Evolutionary conservation across 92 coral and sea anemone genomes (phyloP).

Genomic region (Pocillopora meandrina): DNA sequence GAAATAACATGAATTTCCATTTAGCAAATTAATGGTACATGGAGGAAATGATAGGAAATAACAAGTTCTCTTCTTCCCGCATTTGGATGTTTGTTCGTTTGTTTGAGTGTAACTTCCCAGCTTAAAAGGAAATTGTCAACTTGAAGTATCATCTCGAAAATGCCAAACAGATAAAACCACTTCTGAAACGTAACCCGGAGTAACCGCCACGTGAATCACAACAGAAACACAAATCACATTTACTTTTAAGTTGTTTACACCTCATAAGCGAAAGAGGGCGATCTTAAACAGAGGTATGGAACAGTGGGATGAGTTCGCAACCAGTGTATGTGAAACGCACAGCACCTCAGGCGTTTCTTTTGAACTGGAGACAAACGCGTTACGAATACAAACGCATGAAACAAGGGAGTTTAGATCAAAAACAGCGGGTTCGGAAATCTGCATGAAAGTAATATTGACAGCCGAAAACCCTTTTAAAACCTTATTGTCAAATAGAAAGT

Average conservation of each 20-base stretch:
- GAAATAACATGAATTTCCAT: too few relatives aligned
- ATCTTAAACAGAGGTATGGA: neutral
- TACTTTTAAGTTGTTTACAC: neutral
- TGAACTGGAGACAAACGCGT: neutral
- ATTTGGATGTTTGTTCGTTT: neutral
- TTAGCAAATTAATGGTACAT: too few relatives aligned
- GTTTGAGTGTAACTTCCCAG: neutral
- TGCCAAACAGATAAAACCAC: neutral
- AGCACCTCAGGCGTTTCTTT: neutral
- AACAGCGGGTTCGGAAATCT: neutral
- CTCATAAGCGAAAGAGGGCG: neutral
- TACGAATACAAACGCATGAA: neutral
- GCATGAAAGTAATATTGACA: slow-evolving; percentile 17
- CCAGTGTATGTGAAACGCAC: neutral
- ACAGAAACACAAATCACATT: too few relatives aligned
- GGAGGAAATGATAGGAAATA: too few relatives aligned
- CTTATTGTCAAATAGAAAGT: slow-evolving; percentile 34
- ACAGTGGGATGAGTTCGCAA: neutral
- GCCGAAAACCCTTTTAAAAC: slow-evolving; percentile 25
- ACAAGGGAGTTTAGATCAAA: neutral
- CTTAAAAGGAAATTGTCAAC: neutral
- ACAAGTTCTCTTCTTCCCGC: neutral
- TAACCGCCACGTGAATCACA: neutral
- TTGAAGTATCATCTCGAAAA: neutral
- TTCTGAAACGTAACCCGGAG: neutral